Conservation (phyloP, 2,888 invertebrate genomes). For the Thecocarcelia acutangulata region DNA sequence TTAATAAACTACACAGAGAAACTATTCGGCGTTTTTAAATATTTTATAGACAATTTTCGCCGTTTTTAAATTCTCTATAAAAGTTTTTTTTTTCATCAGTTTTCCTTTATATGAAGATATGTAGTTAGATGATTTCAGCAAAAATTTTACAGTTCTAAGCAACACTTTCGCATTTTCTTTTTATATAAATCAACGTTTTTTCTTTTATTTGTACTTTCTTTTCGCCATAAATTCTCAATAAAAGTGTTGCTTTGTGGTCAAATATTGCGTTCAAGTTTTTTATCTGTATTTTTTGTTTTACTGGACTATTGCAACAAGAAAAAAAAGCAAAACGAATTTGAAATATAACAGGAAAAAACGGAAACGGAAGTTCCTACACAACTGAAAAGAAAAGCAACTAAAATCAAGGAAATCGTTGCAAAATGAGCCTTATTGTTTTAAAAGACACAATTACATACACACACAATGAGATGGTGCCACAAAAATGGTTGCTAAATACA, state of each 20-base stretch:
- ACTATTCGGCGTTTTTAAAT: no score
- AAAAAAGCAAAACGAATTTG: conserved; percentile 21
- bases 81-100: no score
- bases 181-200: no score
- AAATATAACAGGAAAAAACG: conserved; percentile 44
- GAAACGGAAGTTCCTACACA: conserved; percentile 63
- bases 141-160: no score
- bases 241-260: conserved; percentile 43
- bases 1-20: no score
- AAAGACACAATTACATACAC: conserved; percentile 14
- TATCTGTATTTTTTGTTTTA: neutral
- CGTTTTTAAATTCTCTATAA: no score
- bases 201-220: no score
- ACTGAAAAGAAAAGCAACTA: conserved; percentile 34
- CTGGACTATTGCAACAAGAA: neutral
- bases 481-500: neutral
- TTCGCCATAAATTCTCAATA: neutral
- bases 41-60: no score
- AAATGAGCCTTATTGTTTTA: conserved; percentile 67
- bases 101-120: no score
- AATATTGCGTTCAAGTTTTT: conserved; percentile 38
- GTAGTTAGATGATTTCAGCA: no score
- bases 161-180: no score
- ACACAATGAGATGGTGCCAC: neutral
- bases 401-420: conserved; percentile 61